Evolutionary conservation across 2,113 vertebrate species (phyloP).

Genomic region (Odobenus rosmarus): DNA sequence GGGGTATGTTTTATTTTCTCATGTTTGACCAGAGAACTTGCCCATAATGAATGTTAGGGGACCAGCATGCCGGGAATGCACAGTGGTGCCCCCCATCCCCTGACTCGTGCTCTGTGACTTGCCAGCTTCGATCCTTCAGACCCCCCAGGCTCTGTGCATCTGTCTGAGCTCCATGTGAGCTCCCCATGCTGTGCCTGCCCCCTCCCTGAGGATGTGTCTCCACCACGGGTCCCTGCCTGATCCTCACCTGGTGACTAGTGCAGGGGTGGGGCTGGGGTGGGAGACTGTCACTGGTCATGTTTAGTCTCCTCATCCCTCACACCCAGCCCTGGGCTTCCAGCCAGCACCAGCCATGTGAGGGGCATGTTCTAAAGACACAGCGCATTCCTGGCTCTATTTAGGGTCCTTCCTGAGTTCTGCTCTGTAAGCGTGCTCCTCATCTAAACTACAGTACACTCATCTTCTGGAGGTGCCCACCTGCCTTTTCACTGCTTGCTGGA

Average conservation of each 20-base stretch:
- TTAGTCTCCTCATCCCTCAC: not conserved
- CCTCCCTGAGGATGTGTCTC: not conserved
- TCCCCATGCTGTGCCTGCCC: not conserved
- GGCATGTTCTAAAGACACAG: too few relatives aligned
- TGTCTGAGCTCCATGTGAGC: not conserved
- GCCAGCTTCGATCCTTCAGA: not conserved
- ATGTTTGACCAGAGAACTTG: not conserved
- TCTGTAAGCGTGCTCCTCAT: rapidly evolving
- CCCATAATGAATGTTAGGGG: not conserved
- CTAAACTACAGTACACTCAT: too few relatives aligned
- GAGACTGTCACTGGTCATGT: not conserved
- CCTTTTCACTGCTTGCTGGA: not conserved
- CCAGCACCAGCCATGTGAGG: rapidly evolving
- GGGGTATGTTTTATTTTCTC: not conserved
- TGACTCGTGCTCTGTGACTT: not conserved
- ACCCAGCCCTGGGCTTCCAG: not conserved
- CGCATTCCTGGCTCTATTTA: rapidly evolving
- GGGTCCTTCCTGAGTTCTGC: too few relatives aligned
- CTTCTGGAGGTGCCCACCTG: too few relatives aligned
- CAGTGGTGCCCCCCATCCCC: not conserved
- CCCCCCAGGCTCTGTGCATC: not conserved
- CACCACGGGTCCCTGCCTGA: not conserved
- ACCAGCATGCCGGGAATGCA: not conserved
- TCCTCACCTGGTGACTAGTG: not conserved
- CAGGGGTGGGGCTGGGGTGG: not conserved